Conservation (phyloP, 2,888 invertebrate species). For the Philonicus albiceps region DNA sequence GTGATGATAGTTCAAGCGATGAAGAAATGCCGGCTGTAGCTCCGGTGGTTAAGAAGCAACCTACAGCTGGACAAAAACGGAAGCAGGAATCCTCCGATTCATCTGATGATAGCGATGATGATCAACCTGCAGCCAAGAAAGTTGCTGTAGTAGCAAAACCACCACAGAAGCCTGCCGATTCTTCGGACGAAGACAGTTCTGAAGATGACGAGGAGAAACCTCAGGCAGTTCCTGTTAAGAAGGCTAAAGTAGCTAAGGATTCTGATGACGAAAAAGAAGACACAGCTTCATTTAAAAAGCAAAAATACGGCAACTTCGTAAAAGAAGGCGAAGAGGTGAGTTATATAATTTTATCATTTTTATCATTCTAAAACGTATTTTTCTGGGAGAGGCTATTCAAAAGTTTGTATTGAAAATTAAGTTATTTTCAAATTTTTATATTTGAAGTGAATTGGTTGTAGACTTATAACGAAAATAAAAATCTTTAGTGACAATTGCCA, state of each 20-base stretch:
- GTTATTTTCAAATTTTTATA: too few species aligned
- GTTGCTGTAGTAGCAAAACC: slow-evolving; percentile 47
- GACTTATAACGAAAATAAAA: too few species aligned
- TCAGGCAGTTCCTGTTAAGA: slow-evolving; percentile 49
- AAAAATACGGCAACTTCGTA: slow-evolving; percentile 73
- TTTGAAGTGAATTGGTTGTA: too few species aligned
- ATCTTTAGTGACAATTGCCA: too few species aligned
- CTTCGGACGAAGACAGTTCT: slow-evolving; percentile 54
- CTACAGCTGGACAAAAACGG: background rate
- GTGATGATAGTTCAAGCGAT: slow-evolving; percentile 55
- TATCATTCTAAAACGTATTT: background rate
- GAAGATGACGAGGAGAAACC: slow-evolving; percentile 52
- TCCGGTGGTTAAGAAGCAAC: background rate
- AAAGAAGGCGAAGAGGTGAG: slow-evolving; percentile 65
- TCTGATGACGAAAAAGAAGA: slow-evolving; percentile 53
- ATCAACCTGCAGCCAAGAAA: background rate
- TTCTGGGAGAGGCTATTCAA: background rate
- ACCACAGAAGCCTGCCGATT: slow-evolving; percentile 19
- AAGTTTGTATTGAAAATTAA: background rate
- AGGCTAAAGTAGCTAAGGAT: slow-evolving; percentile 59
- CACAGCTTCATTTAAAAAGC: background rate
- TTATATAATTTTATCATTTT: background rate
- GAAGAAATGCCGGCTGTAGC: slow-evolving; percentile 45
- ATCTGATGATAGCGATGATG: slow-evolving; percentile 50
- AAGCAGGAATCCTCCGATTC: slow-evolving; percentile 35